Conservation (phyloP, 2,888 invertebrate species). For the Conistra vaccinii region DNA sequence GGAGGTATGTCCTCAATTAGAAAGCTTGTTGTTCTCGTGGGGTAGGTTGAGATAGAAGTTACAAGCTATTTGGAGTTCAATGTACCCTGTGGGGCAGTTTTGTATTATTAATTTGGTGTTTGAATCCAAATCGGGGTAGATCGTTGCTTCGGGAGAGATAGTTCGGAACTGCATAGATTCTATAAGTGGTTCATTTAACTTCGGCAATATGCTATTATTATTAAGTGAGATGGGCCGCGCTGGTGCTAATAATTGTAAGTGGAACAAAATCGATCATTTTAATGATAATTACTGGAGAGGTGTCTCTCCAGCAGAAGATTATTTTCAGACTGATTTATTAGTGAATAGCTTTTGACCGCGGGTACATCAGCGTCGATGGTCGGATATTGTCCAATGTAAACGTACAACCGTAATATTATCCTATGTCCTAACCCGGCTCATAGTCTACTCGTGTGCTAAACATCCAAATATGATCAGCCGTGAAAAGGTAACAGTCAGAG, state of each 20-base stretch:
- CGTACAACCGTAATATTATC: too few relatives aligned
- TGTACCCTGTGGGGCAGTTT: constrained; percentile 32
- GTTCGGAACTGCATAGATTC: constrained; percentile 6
- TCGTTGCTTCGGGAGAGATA: constrained; percentile 10
- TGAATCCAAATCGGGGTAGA: constrained; percentile 13
- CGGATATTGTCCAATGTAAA: too few relatives aligned
- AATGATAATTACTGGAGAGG: too few relatives aligned
- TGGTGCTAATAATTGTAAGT: neutral
- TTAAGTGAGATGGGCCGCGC: neutral
- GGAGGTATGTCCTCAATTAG: constrained; percentile 50
- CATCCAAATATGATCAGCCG: too few relatives aligned
- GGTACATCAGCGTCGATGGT: too few relatives aligned
- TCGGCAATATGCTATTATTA: neutral
- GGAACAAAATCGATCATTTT: neutral
- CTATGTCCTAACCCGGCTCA: too few relatives aligned
- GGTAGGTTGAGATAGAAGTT: constrained; percentile 27
- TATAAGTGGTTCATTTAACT: neutral
- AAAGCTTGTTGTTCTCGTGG: constrained; percentile 9
- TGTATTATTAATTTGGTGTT: constrained; percentile 24
- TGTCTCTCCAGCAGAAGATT: too few relatives aligned
- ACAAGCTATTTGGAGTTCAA: constrained; percentile 29
- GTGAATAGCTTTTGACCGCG: too few relatives aligned
- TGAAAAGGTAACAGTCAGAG: too few relatives aligned
- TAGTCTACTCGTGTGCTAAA: too few relatives aligned
- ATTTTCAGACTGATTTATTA: too few relatives aligned